phyloP scores from a whole-genome alignment of 1,140 invertebrate species.

The Hyles euphorbiae region DNA sequence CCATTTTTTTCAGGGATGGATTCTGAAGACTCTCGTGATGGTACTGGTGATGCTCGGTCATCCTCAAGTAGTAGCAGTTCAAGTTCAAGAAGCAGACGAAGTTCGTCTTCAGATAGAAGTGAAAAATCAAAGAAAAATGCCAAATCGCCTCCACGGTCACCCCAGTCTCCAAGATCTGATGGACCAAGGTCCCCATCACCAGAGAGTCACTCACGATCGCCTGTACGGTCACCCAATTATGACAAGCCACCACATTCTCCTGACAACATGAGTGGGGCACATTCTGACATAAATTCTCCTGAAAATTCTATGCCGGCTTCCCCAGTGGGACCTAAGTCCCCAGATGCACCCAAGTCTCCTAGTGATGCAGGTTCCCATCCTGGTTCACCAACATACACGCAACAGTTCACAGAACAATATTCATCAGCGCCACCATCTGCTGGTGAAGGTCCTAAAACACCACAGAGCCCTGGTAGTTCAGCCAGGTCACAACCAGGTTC shows the following conservation, averaged over 20 bases:
- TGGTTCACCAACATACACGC: slow-evolving; percentile 39
- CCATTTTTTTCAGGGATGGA: slow-evolving; percentile 67
- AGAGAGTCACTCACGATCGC: slow-evolving; percentile 36
- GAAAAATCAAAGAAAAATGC: slow-evolving; percentile 50
- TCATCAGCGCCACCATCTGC: slow-evolving; percentile 24
- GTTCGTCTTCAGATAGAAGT: slow-evolving; percentile 61
- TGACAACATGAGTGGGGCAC: slow-evolving; percentile 56
- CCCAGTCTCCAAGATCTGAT: slow-evolving; percentile 38
- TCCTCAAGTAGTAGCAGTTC: slow-evolving; percentile 72
- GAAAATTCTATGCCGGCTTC: slow-evolving; percentile 59
- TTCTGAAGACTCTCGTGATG: slow-evolving; percentile 73
- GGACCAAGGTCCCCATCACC: slow-evolving; percentile 51
- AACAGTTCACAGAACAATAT: slow-evolving; percentile 6
- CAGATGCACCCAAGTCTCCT: slow-evolving; percentile 51
- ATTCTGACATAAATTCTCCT: slow-evolving; percentile 67
- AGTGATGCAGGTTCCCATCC: slow-evolving; percentile 55
- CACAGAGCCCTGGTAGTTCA: slow-evolving; percentile 47
- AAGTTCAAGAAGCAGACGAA: slow-evolving; percentile 60
- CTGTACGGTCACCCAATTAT: slow-evolving; percentile 25
- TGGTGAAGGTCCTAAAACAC: slow-evolving; percentile 47
- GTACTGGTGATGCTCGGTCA: slow-evolving; percentile 52
- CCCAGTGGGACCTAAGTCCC: slow-evolving; percentile 50
- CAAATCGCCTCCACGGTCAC: slow-evolving; percentile 50
- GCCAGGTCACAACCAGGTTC: slow-evolving; percentile 44
- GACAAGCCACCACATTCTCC: slow-evolving; percentile 41